Evolutionary conservation across 2,797 vertebrate species (phyloP), one percentile per base, ranked within the genome.

Genomic region (Rhabdomys pumilio): DNA sequence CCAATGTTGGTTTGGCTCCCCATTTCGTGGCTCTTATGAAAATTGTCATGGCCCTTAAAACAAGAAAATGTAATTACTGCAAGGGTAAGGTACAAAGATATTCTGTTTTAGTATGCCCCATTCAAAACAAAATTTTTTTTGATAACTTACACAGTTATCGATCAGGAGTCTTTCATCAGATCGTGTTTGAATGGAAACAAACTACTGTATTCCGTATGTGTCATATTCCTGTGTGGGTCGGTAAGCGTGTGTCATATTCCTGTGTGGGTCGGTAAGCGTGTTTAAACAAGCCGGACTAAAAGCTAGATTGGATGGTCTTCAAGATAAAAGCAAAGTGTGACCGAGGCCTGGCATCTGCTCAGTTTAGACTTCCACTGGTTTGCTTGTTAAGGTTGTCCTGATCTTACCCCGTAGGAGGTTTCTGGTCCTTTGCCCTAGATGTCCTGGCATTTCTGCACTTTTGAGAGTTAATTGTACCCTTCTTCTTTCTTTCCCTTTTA

Each of bases 221-320:
- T 91, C 24, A 19, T 38, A n/a, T 17, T n/a, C n/a, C n/a, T n/a
- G n/a, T n/a, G n/a, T n/a, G n/a, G n/a, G n/a, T n/a, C n/a, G n/a
- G n/a, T n/a, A n/a, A n/a, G n/a, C n/a, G n/a, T n/a, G n/a, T n/a
- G n/a, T n/a, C n/a, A n/a, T n/a, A n/a, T n/a, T 38, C 26, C 50
- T 9, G 1, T 29, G 4, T 94, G 41, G 92, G 65, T 94, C 15
- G 34, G 44, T 50, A 91, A 94, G 92, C 96, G 50, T 82, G 96
- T 93, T 93, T 92, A 86, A 96, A 94, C 97, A 96, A 77, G 97
- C 89, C 84, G 63, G 44, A 34, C 59, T 84, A 87, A 91, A 87
- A 87, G 73, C 41, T 53, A 69, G 92, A 83, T 87, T 83, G 89
- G 67, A 82, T 85, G 38, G 63, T 89, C 73, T 95, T 93, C 86